Conservation (phyloP, 1,140 invertebrate genomes). For the Leptonema lineaticorne region DNA sequence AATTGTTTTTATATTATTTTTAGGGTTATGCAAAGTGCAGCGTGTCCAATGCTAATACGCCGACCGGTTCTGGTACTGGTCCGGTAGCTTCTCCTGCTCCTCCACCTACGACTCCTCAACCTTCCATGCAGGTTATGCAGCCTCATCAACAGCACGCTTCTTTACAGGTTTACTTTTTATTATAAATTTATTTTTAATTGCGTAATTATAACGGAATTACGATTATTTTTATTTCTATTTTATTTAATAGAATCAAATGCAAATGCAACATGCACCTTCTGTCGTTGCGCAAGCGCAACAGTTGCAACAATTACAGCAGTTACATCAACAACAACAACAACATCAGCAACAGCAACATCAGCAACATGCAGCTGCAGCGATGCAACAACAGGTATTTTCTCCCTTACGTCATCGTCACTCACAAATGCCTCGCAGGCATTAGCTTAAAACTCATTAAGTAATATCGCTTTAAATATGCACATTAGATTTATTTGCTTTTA, state of each 20-base stretch:
- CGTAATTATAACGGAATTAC: too few relatives aligned
- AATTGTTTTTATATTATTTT: neutral
- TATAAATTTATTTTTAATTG: too few relatives aligned
- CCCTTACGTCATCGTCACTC: neutral
- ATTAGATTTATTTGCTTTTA: too few relatives aligned
- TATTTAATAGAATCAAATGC: conserved; percentile 20
- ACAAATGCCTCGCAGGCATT: neutral
- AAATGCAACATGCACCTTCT: conserved; percentile 31
- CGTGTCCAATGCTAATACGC: neutral
- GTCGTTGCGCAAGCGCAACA: conserved; percentile 32
- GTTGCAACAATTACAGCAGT: conserved; percentile 32
- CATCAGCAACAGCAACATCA: conserved; percentile 33
- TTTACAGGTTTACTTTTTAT: conserved; percentile 21
- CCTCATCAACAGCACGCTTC: conserved; percentile 22
- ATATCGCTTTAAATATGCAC: too few relatives aligned
- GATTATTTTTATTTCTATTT: neutral
- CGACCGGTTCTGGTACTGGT: conserved; percentile 13
- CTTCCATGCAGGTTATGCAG: conserved; percentile 24
- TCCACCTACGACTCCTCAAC: conserved; percentile 12
- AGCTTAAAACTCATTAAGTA: too few relatives aligned
- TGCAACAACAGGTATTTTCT: conserved; percentile 26
- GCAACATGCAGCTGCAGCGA: conserved; percentile 29
- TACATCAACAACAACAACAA: conserved; percentile 30
- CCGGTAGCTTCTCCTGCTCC: conserved; percentile 25
- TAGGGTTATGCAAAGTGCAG: conserved; percentile 37